phyloP scores from a whole-genome alignment of 2,113 vertebrate species.

The Gambusia affinis region DNA sequence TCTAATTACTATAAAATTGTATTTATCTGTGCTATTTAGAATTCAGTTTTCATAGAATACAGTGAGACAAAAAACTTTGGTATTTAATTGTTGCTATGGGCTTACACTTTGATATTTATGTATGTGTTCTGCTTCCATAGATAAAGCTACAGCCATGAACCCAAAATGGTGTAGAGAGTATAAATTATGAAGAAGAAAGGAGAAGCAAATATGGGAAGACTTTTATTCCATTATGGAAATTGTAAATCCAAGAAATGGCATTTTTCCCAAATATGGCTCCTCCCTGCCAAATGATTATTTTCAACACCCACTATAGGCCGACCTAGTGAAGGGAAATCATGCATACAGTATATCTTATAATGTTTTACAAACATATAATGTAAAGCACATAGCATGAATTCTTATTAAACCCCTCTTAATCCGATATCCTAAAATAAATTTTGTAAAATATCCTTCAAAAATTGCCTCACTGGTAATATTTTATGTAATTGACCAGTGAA shows the following conservation, averaged over 20 bases:
- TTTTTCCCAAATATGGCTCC: neutral
- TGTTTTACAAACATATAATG: no score
- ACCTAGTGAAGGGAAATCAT: no score
- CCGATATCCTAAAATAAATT: no score
- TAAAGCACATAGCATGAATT: no score
- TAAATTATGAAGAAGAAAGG: neutral
- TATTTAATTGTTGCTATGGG: neutral
- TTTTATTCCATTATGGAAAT: neutral
- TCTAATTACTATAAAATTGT: neutral
- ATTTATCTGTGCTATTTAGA: neutral
- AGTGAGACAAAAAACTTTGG: neutral
- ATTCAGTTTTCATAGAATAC: neutral
- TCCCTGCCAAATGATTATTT: no score
- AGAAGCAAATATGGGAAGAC: neutral
- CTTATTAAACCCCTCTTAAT: no score
- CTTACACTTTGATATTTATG: neutral
- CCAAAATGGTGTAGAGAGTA: neutral
- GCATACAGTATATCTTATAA: no score
- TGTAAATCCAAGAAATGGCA: neutral
- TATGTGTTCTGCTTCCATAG: neutral
- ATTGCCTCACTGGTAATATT: no score
- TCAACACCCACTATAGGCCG: no score
- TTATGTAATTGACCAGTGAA: no score
- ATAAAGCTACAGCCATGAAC: neutral
- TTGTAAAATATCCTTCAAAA: no score